Evolutionary conservation across 1,140 invertebrate genomes (phyloP).

Genomic region (Chymomyza costata): DNA sequence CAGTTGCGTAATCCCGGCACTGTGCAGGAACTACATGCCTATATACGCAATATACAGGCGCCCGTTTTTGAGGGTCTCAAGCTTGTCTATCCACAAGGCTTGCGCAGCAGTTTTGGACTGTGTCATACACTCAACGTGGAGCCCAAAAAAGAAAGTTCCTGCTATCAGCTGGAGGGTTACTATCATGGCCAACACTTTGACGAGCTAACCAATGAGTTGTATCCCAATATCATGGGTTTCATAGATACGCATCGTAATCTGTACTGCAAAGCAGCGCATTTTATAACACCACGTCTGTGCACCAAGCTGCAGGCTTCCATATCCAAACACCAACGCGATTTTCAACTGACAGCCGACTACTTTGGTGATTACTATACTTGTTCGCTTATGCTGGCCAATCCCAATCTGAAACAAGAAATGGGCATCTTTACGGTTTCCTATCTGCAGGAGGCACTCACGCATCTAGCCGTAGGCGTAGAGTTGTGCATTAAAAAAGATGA

Average conservation of each 20-base stretch:
- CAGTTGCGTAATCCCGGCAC: slow-evolving; percentile 16
- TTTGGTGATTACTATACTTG: slow-evolving; percentile 16
- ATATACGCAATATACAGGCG: slow-evolving; percentile 17
- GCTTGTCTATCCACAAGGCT: background rate
- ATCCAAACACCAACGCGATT: background rate
- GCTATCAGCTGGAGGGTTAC: too few species aligned
- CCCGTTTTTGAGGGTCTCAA: slow-evolving; percentile 23
- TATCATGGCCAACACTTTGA: slow-evolving; percentile 1
- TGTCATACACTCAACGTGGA: too few species aligned
- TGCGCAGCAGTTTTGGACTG: slow-evolving; percentile 6
- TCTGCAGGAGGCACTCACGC: slow-evolving; percentile 19
- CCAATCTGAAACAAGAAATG: slow-evolving; percentile 2
- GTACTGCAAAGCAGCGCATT: slow-evolving; percentile 7
- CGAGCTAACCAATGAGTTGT: slow-evolving; percentile 3
- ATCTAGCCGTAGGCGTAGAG: slow-evolving; percentile 22
- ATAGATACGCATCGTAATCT: slow-evolving; percentile 22
- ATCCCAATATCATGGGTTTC: slow-evolving; percentile 9
- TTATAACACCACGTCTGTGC: slow-evolving; percentile 4
- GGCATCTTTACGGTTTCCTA: slow-evolving; percentile 24
- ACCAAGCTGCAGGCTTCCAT: slow-evolving; percentile 5
- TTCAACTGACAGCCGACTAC: slow-evolving; percentile 11
- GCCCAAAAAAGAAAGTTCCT: too few species aligned
- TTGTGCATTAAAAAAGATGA: slow-evolving; percentile 23
- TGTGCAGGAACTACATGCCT: slow-evolving; percentile 16
- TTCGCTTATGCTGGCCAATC: slow-evolving; percentile 17